Evolutionary conservation across 2,797 vertebrate species (phyloP), one percentile per base, ranked within the genome.

Genomic region (Sebastes matsubarae): DNA sequence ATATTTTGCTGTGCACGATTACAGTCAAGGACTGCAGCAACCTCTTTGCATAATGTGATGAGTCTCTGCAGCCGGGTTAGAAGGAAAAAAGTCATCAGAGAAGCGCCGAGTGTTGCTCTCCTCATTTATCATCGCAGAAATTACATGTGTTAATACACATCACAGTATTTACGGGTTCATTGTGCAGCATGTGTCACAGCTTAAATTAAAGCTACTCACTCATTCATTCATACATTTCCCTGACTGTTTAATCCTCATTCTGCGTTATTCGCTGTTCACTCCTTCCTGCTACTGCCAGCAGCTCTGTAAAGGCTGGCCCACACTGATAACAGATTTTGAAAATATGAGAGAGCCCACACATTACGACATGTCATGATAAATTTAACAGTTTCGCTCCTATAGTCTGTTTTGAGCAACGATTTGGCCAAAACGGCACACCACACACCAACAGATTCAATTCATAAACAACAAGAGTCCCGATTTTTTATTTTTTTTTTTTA

Each of bases 31-130:
- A 52, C 75, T 81, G 75, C 72, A 59, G 63, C 59, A 66, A 11
- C 68, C 42, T 59, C 24, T 80, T n/a, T 80, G 74, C 77, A 84
- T 82, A 81, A 82, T 73, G 24, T 68, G 57, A 80, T 72, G 70
- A 82, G 61, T 57, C 69, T 84, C 61, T 77, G 32, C 24, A 63
- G 24, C 36, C 68, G 24, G 46, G 18, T 30, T 11, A 2, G 18
- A 16, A 9, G 18, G 30, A 59, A 25, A 18, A 65, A 58, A 71
- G 69, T 20, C 50, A 27, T 61, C 68, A 75, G 32, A 69, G 57
- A 29, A 58, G 29, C 52, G 38, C 13, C 18, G 3, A 54, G 66
- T 67, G 38, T n/a, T 29, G 25, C 42, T 67, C 12, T 50, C 68
- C 34, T 8, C 32, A 36, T 72, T 63, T 24, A 32, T 34, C 8